Conservation (phyloP, 1,140 invertebrate species). For the Microplitis mediator region DNA sequence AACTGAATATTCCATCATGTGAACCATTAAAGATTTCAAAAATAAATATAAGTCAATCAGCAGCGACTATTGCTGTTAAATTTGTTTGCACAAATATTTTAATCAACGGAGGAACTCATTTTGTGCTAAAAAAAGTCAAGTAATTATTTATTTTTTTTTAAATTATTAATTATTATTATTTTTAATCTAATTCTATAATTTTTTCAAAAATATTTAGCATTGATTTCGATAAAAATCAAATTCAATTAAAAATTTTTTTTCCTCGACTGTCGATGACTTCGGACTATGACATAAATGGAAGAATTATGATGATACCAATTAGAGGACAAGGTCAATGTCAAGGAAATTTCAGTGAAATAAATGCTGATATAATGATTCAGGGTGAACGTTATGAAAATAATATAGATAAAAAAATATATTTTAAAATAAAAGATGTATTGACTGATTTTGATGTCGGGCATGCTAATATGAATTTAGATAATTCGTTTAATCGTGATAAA, state of each 20-base stretch:
- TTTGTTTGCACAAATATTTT: slow-evolving; percentile 12
- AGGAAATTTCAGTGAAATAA: slow-evolving; percentile 69
- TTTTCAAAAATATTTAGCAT: slow-evolving; percentile 44
- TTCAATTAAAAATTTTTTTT: slow-evolving; percentile 63
- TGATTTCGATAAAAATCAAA: slow-evolving; percentile 61
- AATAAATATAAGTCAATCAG: too few species aligned
- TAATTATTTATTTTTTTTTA: too few species aligned
- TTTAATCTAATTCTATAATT: too few species aligned
- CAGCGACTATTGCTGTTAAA: neutral
- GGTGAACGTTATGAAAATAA: slow-evolving; percentile 62
- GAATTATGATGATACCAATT: slow-evolving; percentile 69
- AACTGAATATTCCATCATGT: slow-evolving; percentile 67
- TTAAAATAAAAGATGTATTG: slow-evolving; percentile 68
- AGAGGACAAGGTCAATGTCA: slow-evolving; percentile 62
- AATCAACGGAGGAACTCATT: slow-evolving; percentile 8
- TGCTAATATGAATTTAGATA: slow-evolving; percentile 68
- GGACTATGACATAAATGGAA: slow-evolving; percentile 66
- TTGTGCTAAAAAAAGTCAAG: neutral
- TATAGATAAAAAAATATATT: slow-evolving; percentile 58
- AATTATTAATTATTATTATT: too few species aligned
- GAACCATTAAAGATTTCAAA: slow-evolving; percentile 58
- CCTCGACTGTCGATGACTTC: slow-evolving; percentile 64
- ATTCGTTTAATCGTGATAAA: slow-evolving; percentile 73
- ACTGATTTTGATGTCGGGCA: slow-evolving; percentile 68
- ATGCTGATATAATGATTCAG: slow-evolving; percentile 65